These are phyloP conservation scores for Apis florea DNA, from an alignment of 1,140 invertebrate genomes.

Conservation along the genomic window DNA sequence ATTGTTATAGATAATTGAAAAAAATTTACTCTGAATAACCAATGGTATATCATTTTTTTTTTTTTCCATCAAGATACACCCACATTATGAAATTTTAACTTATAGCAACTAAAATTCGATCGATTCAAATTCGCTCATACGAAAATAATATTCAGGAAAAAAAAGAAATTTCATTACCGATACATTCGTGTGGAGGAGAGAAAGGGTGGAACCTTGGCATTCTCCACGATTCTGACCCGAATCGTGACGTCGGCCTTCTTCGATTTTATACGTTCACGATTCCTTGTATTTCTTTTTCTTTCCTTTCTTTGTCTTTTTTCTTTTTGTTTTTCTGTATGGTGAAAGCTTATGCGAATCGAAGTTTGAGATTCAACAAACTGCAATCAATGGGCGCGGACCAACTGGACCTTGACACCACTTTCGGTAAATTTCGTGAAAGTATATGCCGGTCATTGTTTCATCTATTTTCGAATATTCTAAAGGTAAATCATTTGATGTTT, in stretches of 20 bases:
- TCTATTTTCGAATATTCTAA: too few relatives aligned
- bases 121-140: background rate
- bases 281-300: background rate
- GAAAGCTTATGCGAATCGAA: background rate
- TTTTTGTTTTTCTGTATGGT: background rate
- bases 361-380: background rate
- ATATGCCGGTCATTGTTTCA: background rate
- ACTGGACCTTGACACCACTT: background rate
- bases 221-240: conserved; percentile 49
- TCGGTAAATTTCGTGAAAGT: background rate
- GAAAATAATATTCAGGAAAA: conserved; percentile 16
- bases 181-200: background rate
- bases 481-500: too few relatives aligned
- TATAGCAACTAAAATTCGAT: conserved; percentile 56
- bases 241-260: conserved; percentile 36
- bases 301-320: background rate
- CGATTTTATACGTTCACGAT: conserved; percentile 5
- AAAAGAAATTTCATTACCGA: conserved; percentile 43
- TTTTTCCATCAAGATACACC: conserved; percentile 24
- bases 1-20: too few relatives aligned
- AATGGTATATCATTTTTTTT: conserved; percentile 15
- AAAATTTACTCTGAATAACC: background rate
- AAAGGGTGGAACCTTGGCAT: conserved; percentile 60
- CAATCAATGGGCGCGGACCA: background rate
- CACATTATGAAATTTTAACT: conserved; percentile 49